Percentiles rank a stretch among this genome's conserved stretches.
Conservation (phyloP, 2,113 vertebrate species). For the Prunella himalayana region DNA sequence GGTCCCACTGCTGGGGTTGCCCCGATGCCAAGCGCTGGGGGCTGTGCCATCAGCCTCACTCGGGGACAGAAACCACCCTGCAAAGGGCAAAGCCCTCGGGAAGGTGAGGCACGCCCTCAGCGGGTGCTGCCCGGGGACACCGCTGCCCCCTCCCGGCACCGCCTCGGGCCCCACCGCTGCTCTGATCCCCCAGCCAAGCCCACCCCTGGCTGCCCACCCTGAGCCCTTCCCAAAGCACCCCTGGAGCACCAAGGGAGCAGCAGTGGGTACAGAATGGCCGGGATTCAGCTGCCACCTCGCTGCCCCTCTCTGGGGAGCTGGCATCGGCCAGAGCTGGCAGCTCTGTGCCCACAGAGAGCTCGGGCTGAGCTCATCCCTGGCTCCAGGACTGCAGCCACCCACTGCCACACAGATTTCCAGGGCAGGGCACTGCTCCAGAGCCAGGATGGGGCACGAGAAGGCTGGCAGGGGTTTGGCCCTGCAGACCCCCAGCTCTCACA, state of each 20-base stretch:
- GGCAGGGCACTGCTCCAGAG: too few relatives aligned
- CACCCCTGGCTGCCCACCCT: neutral
- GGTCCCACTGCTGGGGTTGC: neutral
- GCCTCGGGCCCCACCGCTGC: rapidly evolving
- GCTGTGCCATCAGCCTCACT: neutral
- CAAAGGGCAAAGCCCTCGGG: neutral
- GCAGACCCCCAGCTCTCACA: neutral
- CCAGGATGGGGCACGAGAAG: neutral
- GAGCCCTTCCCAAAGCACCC: neutral
- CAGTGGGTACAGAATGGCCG: rapidly evolving
- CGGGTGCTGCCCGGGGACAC: rapidly evolving
- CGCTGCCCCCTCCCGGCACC: rapidly evolving
- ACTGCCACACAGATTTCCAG: neutral
- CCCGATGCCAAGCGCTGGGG: rapidly evolving
- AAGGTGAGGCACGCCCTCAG: rapidly evolving
- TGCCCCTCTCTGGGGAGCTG: neutral
- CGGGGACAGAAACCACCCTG: rapidly evolving
- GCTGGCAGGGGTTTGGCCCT: neutral
- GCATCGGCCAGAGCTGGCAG: neutral
- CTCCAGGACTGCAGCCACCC: neutral
- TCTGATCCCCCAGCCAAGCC: neutral
- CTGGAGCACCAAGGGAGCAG: neutral
- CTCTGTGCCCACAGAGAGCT: neutral
- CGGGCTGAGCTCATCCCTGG: neutral
- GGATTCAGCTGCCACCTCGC: rapidly evolving